Percentiles rank a stretch among this genome's conserved stretches.
Conservation (phyloP, 2,888 invertebrate genomes). For the Magallana nippona region DNA sequence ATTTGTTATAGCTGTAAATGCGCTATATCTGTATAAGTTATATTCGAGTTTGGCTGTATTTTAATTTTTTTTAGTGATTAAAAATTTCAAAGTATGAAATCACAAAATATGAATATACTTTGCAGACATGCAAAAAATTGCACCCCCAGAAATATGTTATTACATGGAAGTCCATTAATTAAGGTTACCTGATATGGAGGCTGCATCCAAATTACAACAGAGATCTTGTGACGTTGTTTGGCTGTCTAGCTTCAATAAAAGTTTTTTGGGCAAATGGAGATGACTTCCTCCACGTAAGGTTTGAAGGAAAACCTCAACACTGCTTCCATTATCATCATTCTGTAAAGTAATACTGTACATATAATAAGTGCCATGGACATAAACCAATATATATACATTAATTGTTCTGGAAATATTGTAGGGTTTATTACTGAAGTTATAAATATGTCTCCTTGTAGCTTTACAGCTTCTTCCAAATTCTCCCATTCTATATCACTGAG, state of each 20-base stretch:
- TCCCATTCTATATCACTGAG: slow-evolving; percentile 61
- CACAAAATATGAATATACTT: no score
- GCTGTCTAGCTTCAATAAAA: not conserved
- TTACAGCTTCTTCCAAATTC: slow-evolving; percentile 54
- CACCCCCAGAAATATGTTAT: not conserved
- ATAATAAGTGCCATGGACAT: no score
- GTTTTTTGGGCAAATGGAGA: not conserved
- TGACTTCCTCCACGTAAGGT: slow-evolving; percentile 1
- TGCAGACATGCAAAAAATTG: no score
- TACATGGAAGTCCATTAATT: no score
- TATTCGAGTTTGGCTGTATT: no score
- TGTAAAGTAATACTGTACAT: not conserved
- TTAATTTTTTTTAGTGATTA: no score
- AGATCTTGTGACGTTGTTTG: not conserved
- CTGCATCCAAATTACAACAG: not conserved
- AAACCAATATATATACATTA: no score
- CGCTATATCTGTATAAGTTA: no score
- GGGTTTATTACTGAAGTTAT: slow-evolving; percentile 51
- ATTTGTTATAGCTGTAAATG: no score
- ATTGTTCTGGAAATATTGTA: no score
- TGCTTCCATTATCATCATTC: not conserved
- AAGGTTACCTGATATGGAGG: not conserved
- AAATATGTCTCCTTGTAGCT: slow-evolving; percentile 61
- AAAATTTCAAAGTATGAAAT: no score
- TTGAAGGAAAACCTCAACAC: not conserved